Evolutionary conservation across 2,888 invertebrate species (phyloP).

Genomic region (Microctonus hyperodae): DNA sequence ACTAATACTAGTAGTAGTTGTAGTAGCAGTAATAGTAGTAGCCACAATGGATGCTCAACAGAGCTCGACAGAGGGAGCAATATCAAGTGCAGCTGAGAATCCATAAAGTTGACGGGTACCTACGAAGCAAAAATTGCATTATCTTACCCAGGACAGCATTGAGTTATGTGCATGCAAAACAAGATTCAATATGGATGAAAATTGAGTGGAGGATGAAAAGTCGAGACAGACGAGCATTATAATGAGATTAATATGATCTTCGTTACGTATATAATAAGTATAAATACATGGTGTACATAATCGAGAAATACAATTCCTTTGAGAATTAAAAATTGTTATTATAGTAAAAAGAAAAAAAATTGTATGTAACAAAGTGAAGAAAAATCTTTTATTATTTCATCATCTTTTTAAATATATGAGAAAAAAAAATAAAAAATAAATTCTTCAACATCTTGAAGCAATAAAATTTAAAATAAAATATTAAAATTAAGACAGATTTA

Average conservation of each 20-base stretch:
- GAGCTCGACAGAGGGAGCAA: not conserved
- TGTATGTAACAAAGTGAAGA: not conserved
- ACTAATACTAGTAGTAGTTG: no score
- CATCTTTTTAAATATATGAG: no score
- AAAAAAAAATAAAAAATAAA: no score
- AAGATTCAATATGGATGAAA: constrained; percentile 15
- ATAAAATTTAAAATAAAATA: no score
- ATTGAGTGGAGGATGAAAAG: constrained; percentile 1
- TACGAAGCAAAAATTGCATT: constrained; percentile 19
- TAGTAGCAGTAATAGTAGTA: not conserved
- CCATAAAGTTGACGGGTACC: not conserved
- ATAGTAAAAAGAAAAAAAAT: not conserved
- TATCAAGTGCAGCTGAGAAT: not conserved
- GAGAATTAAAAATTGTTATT: not conserved
- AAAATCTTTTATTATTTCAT: no score
- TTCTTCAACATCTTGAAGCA: no score
- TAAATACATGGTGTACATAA: not conserved
- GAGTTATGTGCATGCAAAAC: constrained; percentile 16
- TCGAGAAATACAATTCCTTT: not conserved
- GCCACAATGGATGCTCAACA: not conserved
- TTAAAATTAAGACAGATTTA: no score
- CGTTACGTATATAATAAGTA: not conserved
- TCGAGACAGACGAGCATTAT: not conserved
- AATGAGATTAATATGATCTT: constrained; percentile 15
- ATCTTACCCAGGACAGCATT: constrained; percentile 16